These are phyloP conservation scores for Eucera pruinosa DNA, from an alignment of 2,888 invertebrate species.

Conservation along the genomic window DNA sequence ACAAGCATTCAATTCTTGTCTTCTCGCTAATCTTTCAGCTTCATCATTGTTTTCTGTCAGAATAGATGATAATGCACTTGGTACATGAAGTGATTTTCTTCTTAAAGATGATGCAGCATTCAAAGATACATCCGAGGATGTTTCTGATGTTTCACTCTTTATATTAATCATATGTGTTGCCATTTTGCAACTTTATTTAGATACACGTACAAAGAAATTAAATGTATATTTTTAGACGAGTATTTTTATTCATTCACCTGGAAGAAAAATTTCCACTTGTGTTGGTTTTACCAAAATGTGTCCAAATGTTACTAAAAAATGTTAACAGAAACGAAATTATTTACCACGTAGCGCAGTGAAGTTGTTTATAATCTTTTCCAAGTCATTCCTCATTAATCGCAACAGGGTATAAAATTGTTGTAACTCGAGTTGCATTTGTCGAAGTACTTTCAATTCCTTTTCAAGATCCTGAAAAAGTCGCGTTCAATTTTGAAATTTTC, in stretches of 20 bases:
- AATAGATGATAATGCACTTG: not conserved
- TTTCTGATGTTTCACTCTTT: not conserved
- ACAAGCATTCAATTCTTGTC: slow-evolving; percentile 51
- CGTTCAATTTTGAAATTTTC: not conserved
- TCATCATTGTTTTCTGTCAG: slow-evolving; percentile 78
- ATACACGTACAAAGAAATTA: not conserved
- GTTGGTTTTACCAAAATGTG: not conserved
- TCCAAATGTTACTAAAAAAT: not conserved
- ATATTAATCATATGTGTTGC: not conserved
- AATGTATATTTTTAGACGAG: not conserved
- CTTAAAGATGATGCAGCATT: slow-evolving; percentile 46
- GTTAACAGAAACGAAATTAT: not conserved
- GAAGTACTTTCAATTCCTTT: slow-evolving; percentile 59
- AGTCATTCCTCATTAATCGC: slow-evolving; percentile 63
- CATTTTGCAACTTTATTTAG: slow-evolving; percentile 28
- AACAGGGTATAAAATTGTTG: slow-evolving; percentile 65
- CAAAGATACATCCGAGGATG: not conserved
- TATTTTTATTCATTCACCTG: not conserved
- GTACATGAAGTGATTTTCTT: slow-evolving; percentile 52
- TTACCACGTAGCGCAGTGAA: slow-evolving; percentile 46
- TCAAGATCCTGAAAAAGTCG: slow-evolving; percentile 42
- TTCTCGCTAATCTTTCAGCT: slow-evolving; percentile 71
- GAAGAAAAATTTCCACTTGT: slow-evolving; percentile 18
- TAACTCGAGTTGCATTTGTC: slow-evolving; percentile 60
- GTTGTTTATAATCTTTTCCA: slow-evolving; percentile 66